Base-by-base conservation (phyloP, 2,888 invertebrate species). In the Drosophila borealis region DNA sequence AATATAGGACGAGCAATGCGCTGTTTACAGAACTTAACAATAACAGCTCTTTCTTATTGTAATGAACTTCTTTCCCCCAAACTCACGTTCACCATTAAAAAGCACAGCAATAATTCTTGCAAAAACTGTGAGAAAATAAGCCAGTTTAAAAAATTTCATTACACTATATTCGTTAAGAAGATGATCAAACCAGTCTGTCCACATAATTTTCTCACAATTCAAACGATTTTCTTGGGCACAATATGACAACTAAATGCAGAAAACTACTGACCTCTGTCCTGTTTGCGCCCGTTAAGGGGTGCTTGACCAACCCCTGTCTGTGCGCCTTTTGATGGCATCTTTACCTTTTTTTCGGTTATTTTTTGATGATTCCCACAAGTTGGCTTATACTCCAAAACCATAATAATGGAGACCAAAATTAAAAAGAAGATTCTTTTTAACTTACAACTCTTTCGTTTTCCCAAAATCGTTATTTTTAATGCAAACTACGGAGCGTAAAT, bases 201-300 rank as follows among this genome's bases (percentile, higher is more conserved):
- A 89, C 70, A 63, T 59, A 61, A 72, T 78, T 74, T 89, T 83
- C 82, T 67, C 82, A 83, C 69, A 69, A 66, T 59, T 72, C 67
- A 21, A 13, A 37, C 39, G 36, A 36, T 64, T 74, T 83, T 74
- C 69, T 84, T 74, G 73, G 68, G 68, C 45, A 39, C 41, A 74
- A 83, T 83, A 68, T 48, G 21, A 69, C 54, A 65, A 64, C 54
- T 67, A 69, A 66, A 34, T 46, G 37, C 45, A 46, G 29, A 68
- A 84, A 56, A 56, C 29, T 33, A 25, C 59, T 82, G 61, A 49
- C 73, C 79, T 17, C 50, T 65, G 51, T 45, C 39, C 50, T 21
- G 44, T n/a, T 19, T 45, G 13, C 48, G 5, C 29, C 33, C 33
- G 41, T 41, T 19, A 41, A 41, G 14, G 55, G 48, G 48, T 46